A percentile compares a stretch with the other conserved stretches of the same genome.
phyloP scores from a whole-genome alignment of 2,113 vertebrate species.

The Acrocephalus kingi region DNA sequence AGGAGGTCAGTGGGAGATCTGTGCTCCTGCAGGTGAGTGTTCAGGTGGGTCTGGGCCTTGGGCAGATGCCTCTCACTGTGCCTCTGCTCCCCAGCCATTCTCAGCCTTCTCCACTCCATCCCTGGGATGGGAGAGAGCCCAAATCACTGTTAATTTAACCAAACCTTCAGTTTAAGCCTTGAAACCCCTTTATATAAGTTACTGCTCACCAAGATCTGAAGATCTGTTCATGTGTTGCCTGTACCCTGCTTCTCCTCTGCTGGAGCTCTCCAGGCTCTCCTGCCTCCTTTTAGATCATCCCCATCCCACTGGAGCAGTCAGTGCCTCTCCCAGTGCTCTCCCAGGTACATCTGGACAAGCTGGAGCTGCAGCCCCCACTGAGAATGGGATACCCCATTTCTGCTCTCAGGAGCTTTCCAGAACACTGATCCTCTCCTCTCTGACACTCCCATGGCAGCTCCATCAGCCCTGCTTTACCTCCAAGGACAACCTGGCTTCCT shows the following conservation, averaged over 20 bases:
- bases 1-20: background rate
- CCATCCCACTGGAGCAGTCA: background rate
- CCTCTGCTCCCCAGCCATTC: background rate
- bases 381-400: background rate
- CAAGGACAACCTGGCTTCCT: background rate
- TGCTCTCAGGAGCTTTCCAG: background rate
- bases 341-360: background rate
- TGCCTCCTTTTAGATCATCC: background rate
- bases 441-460: background rate
- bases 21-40: background rate
- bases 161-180: background rate
- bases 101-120: background rate
- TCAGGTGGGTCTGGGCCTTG: background rate
- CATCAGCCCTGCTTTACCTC: background rate
- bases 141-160: rapidly evolving
- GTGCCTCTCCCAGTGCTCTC: background rate
- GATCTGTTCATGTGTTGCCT: background rate
- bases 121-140: background rate
- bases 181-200: background rate
- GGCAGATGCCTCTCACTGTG: background rate
- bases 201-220: background rate
- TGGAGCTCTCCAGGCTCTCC: background rate
- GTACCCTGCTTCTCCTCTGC: background rate
- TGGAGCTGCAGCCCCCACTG: background rate
- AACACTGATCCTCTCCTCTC: background rate